Base-by-base conservation (phyloP, 2,113 vertebrate species). In the Tragelaphus imberbis region DNA sequence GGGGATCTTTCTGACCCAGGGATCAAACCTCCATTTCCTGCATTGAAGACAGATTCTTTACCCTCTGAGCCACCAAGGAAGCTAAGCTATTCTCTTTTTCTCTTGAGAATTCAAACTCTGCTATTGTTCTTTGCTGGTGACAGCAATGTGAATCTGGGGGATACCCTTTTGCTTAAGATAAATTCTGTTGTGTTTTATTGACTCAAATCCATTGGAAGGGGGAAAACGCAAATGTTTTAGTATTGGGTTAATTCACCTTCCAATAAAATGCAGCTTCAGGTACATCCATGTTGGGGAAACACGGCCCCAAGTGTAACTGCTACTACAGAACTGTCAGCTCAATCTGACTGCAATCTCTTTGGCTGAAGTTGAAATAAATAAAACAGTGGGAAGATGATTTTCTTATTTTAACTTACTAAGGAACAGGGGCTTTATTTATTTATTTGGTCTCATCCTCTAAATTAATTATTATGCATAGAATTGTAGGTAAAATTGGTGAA, bases 261-360 rank as follows among this genome's bases (percentile, higher is more conserved):
- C 5, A 47, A 65, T 85, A 82, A 68, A 96, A 28, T 49, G 23
- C 9, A 9, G 49, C 40, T 65, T 4, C 13, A 40, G 16, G 36
- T 2, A 58, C 4, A 14, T 16, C 7, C 12, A 6, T 11, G 0
- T 49, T 63, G 61, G 12, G 44, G 15, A 1, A 84, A 71, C 6
- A 23, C 13, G 30, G 14, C 6, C 7, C 10, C 2, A 0, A 11
- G 17, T 5, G 27, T 49, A 63, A 17, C 40, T 36, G 61, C 11
- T 21, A 2, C 16, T 36, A 47, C 5, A 9, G 3, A 2, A 30
- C 49, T n/a, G 25, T 6, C 40, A 47, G 23, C 25, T 19, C 55
- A 5, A 75, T 11, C 5, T 21, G 13, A 84, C 10, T 77, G 14
- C 28, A 23, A 63, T 51, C n/a, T 65, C 55, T 51, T n/a, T 75